Percentiles rank a stretch among this genome's conserved stretches.
phyloP scores from a whole-genome alignment of 2,113 vertebrate genomes.

The Merops nubicus region DNA sequence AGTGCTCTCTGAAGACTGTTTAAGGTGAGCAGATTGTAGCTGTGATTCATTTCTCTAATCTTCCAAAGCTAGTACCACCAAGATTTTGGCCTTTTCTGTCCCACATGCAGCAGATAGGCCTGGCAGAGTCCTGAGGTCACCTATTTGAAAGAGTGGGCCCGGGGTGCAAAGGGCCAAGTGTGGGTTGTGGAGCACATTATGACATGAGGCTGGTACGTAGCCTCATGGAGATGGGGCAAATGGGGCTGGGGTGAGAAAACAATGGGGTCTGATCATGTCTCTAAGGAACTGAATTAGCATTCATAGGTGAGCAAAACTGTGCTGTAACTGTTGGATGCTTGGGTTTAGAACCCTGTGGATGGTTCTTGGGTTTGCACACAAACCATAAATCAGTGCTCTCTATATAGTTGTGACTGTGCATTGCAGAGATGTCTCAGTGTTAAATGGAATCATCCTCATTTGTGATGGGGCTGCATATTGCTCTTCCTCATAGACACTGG shows the following conservation, averaged over 20 bases:
- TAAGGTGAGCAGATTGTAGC: background rate
- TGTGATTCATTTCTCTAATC: background rate
- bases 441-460: background rate
- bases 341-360: background rate
- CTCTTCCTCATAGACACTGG: background rate
- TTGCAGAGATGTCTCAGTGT: background rate
- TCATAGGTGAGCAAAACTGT: background rate
- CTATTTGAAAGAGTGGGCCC: background rate
- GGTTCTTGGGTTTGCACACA: background rate
- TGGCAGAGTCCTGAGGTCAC: background rate
- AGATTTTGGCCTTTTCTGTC: background rate
- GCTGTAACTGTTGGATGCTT: background rate
- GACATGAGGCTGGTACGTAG: background rate
- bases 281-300: background rate
- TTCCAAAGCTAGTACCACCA: background rate
- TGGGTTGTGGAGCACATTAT: background rate
- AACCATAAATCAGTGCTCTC: background rate
- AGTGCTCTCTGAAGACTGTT: background rate
- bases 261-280: background rate
- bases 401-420: accelerated
- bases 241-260: background rate
- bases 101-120: background rate
- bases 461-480: background rate
- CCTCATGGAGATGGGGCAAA: background rate
- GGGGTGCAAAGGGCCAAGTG: background rate